Percentiles rank a stretch among this genome's conserved stretches.
phyloP scores from a whole-genome alignment of 2,888 invertebrate species.

The Coelinius sp. region DNA sequence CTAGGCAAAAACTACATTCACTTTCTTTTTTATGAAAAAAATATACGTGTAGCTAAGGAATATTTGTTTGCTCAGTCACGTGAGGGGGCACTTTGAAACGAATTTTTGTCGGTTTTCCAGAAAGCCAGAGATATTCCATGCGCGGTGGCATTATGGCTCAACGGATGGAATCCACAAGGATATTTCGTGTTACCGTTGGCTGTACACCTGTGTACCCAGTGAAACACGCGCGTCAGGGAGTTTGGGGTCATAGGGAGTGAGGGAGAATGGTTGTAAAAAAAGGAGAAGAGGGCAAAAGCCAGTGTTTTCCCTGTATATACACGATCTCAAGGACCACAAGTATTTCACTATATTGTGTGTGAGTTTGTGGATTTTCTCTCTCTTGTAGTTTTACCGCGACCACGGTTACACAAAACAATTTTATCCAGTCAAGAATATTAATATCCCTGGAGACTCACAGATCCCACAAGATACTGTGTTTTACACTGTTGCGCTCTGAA shows the following conservation, averaged over 20 bases:
- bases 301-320: neutral
- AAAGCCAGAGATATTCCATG: constrained; percentile 31
- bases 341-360: constrained; percentile 18
- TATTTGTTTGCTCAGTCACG: constrained; percentile 14
- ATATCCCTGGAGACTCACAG: constrained; percentile 18
- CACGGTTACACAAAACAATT: constrained; percentile 21
- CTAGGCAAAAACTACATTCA: no score
- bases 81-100: constrained; percentile 7
- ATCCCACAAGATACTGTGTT: constrained; percentile 18
- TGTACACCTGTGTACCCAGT: constrained; percentile 6
- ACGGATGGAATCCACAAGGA: constrained; percentile 33
- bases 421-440: constrained; percentile 25
- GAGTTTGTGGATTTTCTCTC: neutral
- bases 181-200: constrained; percentile 30
- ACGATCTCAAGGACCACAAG: constrained; percentile 30
- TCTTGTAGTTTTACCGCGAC: constrained; percentile 8
- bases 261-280: neutral
- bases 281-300: constrained; percentile 16
- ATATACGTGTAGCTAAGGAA: neutral
- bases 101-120: constrained; percentile 29
- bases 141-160: constrained; percentile 17
- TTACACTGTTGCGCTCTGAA: constrained; percentile 14
- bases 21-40: no score
- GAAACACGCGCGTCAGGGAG: neutral
- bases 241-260: neutral